These are phyloP conservation scores for Musca domestica DNA, from an alignment of 1,140 invertebrate species.

Conservation along the genomic window DNA sequence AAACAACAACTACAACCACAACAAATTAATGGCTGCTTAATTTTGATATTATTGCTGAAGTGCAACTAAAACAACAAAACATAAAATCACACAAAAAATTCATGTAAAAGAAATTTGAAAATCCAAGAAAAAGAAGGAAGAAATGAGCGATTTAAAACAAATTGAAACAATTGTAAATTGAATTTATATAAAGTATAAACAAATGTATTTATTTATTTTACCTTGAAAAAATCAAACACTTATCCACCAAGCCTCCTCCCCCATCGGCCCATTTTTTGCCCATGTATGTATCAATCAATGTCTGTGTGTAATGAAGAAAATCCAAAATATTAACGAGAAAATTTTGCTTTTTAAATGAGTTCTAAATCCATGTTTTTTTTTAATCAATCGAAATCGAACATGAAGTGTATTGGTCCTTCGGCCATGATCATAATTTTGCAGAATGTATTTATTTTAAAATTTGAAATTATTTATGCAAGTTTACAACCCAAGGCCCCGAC, in stretches of 20 bases:
- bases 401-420: no score
- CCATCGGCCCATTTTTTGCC: neutral
- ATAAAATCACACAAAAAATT: slow-evolving; percentile 1
- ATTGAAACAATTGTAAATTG: slow-evolving; percentile 24
- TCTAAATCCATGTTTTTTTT: no score
- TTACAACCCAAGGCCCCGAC: no score
- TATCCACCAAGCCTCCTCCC: no score
- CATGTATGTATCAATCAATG: neutral
- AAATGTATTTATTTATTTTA: slow-evolving; percentile 19
- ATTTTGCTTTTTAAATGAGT: no score
- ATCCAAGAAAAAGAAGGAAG: neutral
- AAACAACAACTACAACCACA: neutral
- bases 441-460: no score
- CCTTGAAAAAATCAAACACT: neutral
- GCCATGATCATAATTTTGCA: no score
- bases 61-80: slow-evolving; percentile 7
- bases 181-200: slow-evolving; percentile 19
- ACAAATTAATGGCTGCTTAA: slow-evolving; percentile 14
- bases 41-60: slow-evolving; percentile 22
- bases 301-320: no score
- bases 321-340: no score
- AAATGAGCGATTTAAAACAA: slow-evolving; percentile 10
- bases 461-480: no score
- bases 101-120: slow-evolving; percentile 2
- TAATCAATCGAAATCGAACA: no score